Evolutionary conservation across 2,888 invertebrate species (phyloP), one percentile per base, ranked within the genome.

Genomic region (Clunio marinus): DNA sequence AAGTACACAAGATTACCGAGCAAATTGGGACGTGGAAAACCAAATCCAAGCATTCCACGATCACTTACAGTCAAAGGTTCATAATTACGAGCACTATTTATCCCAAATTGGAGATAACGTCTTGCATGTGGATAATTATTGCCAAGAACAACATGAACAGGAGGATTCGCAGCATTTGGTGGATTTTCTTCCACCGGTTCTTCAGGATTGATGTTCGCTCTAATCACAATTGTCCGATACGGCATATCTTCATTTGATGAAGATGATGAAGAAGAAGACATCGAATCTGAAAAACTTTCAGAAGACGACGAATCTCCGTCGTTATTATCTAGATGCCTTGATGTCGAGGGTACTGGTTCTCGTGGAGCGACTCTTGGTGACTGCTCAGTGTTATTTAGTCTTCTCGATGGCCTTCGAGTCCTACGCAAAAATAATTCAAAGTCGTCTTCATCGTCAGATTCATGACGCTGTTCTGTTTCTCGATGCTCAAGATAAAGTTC

Each of bases 401-500:
- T 24, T 2, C 28, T 13, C 7, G 25, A 25, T 2, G n/a, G 25
- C 22, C 27, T 1, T 60, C 60, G 32, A 28, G 57, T 10, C 7
- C 32, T 41, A n/a, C 57, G 68, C 27, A 68, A 24, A 10, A 57
- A 41, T 5, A 25, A 20, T 25, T 68, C 57, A 41, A 68, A 58
- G 10, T 68, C 71, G 22, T 69, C 68, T 22, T 72, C 70, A 2
- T 69, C 46, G 17, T 67, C 51, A 25, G 73, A 72, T 2, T 55
- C 28, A 60, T 70, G 70, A 68, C 71, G 69, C 22, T 72, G 70
- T 58, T 70, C 71, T 0, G 70, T 10, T 17, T 70, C 70, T 22
- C 81, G 81, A 68, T 80, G 81, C 70, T 83, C 82, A 41, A 84
- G 73, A 67, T 82, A 80, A 2, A 85, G 73, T 72, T 83, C 81